Conservation (phyloP, 2,797 vertebrate genomes). For the Enoplosus armatus region DNA sequence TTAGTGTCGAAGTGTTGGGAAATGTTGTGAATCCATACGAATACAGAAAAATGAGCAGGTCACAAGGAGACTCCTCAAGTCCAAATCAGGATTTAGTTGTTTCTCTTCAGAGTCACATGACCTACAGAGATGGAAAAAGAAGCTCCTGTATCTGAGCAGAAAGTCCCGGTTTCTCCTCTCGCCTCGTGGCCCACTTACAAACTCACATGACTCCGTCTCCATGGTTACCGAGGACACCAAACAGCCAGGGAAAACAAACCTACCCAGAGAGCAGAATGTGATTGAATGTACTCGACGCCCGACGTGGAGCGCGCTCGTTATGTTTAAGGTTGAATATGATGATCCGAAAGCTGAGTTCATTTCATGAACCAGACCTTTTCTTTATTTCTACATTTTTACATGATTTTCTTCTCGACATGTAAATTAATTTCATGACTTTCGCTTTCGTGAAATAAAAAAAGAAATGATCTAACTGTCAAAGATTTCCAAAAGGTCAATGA, state of each 20-base stretch:
- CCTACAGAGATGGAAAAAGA: not conserved
- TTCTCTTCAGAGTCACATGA: not conserved
- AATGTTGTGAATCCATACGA: too few species aligned
- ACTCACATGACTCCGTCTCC: slow-evolving; percentile 57
- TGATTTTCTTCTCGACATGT: too few species aligned
- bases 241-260: slow-evolving; percentile 55
- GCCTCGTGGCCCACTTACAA: slow-evolving; percentile 58
- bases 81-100: too few species aligned
- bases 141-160: not conserved
- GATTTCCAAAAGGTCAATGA: too few species aligned
- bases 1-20: too few species aligned
- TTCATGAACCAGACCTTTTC: too few species aligned
- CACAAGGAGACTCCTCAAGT: not conserved
- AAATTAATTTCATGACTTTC: too few species aligned
- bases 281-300: not conserved
- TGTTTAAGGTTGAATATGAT: not conserved
- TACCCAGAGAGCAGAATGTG: not conserved
- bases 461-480: too few species aligned
- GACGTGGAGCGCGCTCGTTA: not conserved
- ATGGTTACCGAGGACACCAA: slow-evolving; percentile 63
- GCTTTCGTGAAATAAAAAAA: too few species aligned
- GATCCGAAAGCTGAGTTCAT: too few species aligned
- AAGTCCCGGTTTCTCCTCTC: slow-evolving; percentile 8
- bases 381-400: too few species aligned
- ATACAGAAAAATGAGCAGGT: not conserved